Conservation (phyloP, 1,140 invertebrate genomes). For the Bursaphelenchus mucronatus region DNA sequence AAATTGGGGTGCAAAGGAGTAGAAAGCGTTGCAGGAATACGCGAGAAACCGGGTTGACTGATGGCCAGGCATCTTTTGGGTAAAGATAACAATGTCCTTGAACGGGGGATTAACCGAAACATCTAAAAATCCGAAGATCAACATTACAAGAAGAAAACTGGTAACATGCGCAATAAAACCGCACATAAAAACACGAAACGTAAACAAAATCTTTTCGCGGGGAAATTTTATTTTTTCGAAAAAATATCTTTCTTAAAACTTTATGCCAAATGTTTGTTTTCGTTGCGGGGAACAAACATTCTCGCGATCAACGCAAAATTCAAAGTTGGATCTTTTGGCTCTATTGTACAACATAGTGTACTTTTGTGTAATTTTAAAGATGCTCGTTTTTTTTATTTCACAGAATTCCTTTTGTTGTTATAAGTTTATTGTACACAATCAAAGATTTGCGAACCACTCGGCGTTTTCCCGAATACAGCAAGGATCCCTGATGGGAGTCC, state of each 20-base stretch:
- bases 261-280: background rate
- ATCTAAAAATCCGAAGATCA: constrained; percentile 8
- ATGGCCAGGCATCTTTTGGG: background rate
- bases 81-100: background rate
- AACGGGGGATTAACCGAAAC: constrained; percentile 1
- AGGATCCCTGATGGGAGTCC: too few species aligned
- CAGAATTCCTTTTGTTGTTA: too few species aligned
- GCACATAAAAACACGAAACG: background rate
- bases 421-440: too few species aligned
- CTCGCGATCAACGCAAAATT: too few species aligned
- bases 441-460: too few species aligned
- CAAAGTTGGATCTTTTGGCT: too few species aligned
- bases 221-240: background rate
- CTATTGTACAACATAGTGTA: too few species aligned
- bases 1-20: constrained; percentile 20
- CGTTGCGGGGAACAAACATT: too few species aligned
- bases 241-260: background rate
- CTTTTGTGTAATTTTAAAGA: too few species aligned
- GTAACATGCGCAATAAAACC: background rate
- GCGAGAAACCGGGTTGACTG: constrained; percentile 2
- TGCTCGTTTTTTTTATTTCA: too few species aligned
- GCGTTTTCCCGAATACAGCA: too few species aligned
- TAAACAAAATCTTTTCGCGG: background rate
- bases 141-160: background rate
- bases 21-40: background rate